Conservation (phyloP, 2,797 vertebrate genomes). For the Halcyon leucocephala region DNA sequence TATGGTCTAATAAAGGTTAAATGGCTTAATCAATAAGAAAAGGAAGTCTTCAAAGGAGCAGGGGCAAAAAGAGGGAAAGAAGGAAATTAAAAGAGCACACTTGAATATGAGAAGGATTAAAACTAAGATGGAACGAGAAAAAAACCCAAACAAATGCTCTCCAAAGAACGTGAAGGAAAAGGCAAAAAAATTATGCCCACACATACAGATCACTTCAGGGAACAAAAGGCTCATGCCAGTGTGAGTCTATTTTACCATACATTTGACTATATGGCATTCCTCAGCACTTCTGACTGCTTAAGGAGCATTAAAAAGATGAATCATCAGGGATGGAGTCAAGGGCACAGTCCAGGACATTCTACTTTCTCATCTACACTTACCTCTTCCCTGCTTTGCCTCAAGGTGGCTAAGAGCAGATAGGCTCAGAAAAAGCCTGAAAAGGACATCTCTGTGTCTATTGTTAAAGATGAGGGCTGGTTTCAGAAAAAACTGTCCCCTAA, state of each 20-base stretch:
- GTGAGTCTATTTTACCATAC: neutral
- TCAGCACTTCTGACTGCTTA: neutral
- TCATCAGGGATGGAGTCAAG: neutral
- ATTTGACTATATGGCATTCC: neutral
- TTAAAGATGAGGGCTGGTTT: neutral
- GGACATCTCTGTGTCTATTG: neutral
- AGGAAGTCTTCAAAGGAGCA: neutral
- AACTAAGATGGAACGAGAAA: neutral
- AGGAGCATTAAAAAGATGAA: neutral
- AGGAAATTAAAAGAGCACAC: constrained; percentile 18
- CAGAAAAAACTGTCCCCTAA: neutral
- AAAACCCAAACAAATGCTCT: neutral
- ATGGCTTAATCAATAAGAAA: neutral
- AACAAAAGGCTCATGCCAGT: neutral
- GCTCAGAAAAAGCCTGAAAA: neutral
- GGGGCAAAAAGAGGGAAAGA: neutral
- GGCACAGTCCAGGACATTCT: neutral
- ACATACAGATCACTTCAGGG: neutral
- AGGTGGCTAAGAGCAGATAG: neutral
- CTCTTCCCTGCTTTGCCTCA: neutral
- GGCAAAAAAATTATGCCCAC: neutral
- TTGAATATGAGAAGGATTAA: constrained; percentile 13
- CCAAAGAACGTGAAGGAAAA: neutral
- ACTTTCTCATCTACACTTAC: neutral
- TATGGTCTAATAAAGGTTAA: constrained; percentile 40